These are phyloP conservation scores for Ceuthmochares aereus DNA, from an alignment of 2,113 vertebrate species.

Conservation along the genomic window DNA sequence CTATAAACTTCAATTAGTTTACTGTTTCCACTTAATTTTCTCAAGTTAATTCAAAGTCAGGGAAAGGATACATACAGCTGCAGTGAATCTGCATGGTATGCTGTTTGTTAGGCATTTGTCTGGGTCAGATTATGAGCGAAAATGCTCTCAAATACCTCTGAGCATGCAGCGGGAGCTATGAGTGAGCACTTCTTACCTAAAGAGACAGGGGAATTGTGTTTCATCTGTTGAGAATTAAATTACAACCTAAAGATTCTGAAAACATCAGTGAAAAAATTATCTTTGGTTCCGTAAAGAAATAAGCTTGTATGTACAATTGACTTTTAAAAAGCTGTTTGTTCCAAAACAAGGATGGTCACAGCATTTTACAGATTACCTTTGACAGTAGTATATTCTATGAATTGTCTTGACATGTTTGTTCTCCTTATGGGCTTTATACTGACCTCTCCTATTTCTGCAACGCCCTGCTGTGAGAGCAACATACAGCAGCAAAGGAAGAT, in stretches of 20 bases:
- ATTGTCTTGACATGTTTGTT: slow-evolving; percentile 71
- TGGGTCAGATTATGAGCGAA: neutral
- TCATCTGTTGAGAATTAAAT: neutral
- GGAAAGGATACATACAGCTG: neutral
- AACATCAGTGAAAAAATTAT: neutral
- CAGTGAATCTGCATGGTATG: neutral
- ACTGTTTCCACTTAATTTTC: neutral
- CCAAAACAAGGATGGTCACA: neutral
- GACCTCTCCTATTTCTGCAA: slow-evolving; percentile 78
- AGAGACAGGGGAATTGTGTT: neutral
- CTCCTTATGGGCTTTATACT: slow-evolving; percentile 76
- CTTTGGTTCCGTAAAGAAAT: neutral
- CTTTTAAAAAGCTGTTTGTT: neutral
- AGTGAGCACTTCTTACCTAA: neutral
- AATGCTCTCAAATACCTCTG: neutral
- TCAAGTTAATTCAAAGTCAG: neutral
- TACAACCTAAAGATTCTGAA: neutral
- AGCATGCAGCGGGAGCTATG: neutral
- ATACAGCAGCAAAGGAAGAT: slow-evolving; percentile 83
- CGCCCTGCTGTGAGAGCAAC: slow-evolving; percentile 72
- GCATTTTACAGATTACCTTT: slow-evolving; percentile 70
- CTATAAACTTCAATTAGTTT: neutral
- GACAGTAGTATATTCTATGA: slow-evolving; percentile 76
- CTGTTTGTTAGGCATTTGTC: neutral
- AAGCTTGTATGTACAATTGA: neutral